Base-by-base conservation (phyloP, 2,797 vertebrate species). In the Kryptolebias ocellatus region DNA sequence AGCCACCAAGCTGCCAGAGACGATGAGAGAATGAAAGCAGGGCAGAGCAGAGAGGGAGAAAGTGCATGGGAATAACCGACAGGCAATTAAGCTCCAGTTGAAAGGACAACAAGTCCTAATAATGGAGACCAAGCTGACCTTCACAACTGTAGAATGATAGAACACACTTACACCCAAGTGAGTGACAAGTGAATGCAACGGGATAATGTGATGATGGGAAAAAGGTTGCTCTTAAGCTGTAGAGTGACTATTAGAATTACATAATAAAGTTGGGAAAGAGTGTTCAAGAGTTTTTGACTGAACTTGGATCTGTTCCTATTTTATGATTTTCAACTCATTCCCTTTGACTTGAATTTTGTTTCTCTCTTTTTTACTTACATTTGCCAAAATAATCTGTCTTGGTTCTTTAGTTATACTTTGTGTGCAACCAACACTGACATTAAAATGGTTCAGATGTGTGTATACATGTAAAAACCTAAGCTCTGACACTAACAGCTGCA, bases 51-150 rank as follows among this genome's bases (percentile, higher is more conserved):
- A 27, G 27, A 34, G n/a, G 51, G 8, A 10, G 37, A 11, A 63
- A 31, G 15, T 37, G 24, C 39, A 59, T 17, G 14, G 54, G 28
- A 27, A 64, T 65, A 80, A 67, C 60, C 39, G 52, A 76, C 78
- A 84, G 78, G 81, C 83, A 73, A 86, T 85, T 84, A 87, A 80
- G 77, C 66, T 65, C 16, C 0, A 67, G 70, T 70, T 78, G 78
- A 86, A 76, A 85, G 84, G 80, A 89, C 75, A 79, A 85, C 76
- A 82, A 81, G 74, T 80, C 72, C 79, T 76, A 69, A 83, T 85
- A 81, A 89, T 83, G 76, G 77, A 83, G 79, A 70, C 63, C 72
- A 69, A 71, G 74, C 75, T 85, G 82, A 88, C 90, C 89, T 89
- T 90, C 83, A 80, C 72, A 76, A 80, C 73, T 83, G 62, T 64